Percentiles rank a stretch among this genome's conserved stretches.
Evolutionary conservation across 2,888 invertebrate species (phyloP).

Genomic region (Apodemia mormo): DNA sequence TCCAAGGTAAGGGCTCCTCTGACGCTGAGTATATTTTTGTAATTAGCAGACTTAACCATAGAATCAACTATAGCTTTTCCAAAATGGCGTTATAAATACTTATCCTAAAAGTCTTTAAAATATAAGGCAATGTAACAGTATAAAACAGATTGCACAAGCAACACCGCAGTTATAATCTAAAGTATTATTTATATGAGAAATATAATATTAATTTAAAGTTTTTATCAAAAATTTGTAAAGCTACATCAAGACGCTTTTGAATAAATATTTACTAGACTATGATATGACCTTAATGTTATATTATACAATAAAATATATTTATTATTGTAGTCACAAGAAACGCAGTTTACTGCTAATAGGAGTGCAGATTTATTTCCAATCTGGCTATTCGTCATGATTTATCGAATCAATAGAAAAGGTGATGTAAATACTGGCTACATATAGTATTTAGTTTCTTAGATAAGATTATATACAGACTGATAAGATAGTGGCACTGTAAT

Average conservation of each 20-base stretch:
- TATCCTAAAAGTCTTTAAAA: background rate
- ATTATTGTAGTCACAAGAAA: conserved; percentile 13
- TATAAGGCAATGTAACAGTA: conserved; percentile 3
- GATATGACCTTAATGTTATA: conserved; percentile 45
- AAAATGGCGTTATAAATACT: background rate
- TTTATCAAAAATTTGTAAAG: conserved; percentile 26
- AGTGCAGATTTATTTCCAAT: too few relatives aligned
- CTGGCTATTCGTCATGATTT: too few relatives aligned
- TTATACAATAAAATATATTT: conserved; percentile 24
- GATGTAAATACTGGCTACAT: too few relatives aligned
- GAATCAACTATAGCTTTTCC: too few relatives aligned
- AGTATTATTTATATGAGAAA: too few relatives aligned
- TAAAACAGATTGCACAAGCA: conserved; percentile 1
- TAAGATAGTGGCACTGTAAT: too few relatives aligned
- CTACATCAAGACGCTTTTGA: conserved; percentile 36
- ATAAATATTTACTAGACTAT: conserved; percentile 45
- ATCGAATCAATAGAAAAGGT: too few relatives aligned
- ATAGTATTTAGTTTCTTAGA: too few relatives aligned
- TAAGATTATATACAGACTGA: background rate
- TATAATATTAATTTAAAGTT: conserved; percentile 4
- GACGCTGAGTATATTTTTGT: too few relatives aligned
- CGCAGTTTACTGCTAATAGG: too few relatives aligned
- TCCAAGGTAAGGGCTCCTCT: too few relatives aligned
- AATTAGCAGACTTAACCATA: too few relatives aligned
- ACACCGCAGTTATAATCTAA: background rate